Evolutionary conservation across 2,888 invertebrate species (phyloP), one percentile per base, ranked within the genome.

Genomic region (Tipula vernalis): DNA sequence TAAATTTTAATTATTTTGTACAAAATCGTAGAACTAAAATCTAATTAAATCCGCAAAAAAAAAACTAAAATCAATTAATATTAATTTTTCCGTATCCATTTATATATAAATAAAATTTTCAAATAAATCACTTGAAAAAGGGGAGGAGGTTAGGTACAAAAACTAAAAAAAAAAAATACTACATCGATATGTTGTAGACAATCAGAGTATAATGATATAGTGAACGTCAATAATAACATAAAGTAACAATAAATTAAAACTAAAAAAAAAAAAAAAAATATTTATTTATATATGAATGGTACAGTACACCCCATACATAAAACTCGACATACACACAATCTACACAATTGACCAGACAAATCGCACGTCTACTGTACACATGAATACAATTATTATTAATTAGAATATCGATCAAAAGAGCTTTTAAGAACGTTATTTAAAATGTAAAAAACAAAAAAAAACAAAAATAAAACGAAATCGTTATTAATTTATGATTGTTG

Each of bases 401-500:
- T 84, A 84, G 84, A 84, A 84, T 84, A 84, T 84, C 84, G 84
- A 84, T 84, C 84, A 84, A 36, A 84, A 84, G 41, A 84, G 41
- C 36, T 41, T 84, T 84, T 39, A 84, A 39, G 41, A 84, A 39
- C 41, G 36, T 83, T 36, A 83, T 83, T 83, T 84, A 41, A 85
- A 39, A 39, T 85, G 15, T 39, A 36, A n/a, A 39, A 41, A 28
- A 28, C 0, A 28, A 39, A 28, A 28, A 28, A 28, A 39, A 83
- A 28, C 5, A 28, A 83, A 83, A 83, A 12, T 13, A 36, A 39
- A 39, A 39, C 36, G 36, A 84, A 85, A 85, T 42, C 18, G 39
- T 85, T 85, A 42, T 85, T 42, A 85, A 85, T 85, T 85, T 85
- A 85, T 85, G 85, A 85, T 85, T 42, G 85, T 85, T 42, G 85